Conservation (phyloP, 2,113 vertebrate genomes). For the Oreocharis arfaki region DNA sequence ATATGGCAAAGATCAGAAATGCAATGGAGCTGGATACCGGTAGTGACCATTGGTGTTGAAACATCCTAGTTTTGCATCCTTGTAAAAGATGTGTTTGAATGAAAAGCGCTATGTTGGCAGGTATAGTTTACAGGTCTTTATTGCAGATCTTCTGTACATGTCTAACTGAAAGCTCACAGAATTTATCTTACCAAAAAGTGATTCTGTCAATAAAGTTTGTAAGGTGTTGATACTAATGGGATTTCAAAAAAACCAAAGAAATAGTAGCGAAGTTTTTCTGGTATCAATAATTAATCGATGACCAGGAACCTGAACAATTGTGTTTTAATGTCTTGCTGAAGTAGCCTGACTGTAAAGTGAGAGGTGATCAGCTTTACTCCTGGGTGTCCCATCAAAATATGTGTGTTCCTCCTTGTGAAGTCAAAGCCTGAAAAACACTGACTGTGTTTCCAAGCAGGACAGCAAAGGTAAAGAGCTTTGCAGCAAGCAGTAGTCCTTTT, state of each 20-base stretch:
- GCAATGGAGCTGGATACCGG: rapidly evolving
- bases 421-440: not conserved
- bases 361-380: rapidly evolving
- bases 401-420: not conserved
- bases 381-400: not conserved
- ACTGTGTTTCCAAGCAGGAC: not conserved
- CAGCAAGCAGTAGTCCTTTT: not conserved
- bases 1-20: too few species aligned
- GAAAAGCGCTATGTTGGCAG: not conserved
- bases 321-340: rapidly evolving
- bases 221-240: not conserved
- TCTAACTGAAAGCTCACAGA: not conserved
- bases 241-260: not conserved
- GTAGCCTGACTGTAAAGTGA: not conserved
- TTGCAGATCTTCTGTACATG: not conserved
- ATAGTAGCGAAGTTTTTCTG: not conserved
- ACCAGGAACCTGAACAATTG: not conserved
- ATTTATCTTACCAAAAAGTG: not conserved
- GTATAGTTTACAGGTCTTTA: not conserved
- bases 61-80: rapidly evolving
- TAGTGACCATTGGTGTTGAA: not conserved
- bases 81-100: not conserved
- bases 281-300: rapidly evolving
- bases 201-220: not conserved
- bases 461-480: not conserved